Conservation (phyloP, 1,140 invertebrate genomes). For the Semibalanus balanoides region DNA sequence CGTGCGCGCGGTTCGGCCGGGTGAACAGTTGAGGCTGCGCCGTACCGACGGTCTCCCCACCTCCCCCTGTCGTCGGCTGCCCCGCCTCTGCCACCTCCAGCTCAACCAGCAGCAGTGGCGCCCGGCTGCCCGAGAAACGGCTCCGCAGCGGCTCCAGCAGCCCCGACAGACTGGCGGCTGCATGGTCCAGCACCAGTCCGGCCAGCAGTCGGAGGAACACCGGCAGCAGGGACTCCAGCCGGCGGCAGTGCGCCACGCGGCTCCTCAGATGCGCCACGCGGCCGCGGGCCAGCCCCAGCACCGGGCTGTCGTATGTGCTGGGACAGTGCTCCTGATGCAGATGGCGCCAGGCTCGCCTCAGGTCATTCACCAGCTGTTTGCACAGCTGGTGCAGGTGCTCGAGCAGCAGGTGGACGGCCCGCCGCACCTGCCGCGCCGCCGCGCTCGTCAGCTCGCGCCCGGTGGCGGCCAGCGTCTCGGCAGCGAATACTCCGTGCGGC, state of each 20-base stretch:
- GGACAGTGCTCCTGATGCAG: not conserved
- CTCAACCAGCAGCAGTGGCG: not conserved
- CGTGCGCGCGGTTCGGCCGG: too few species aligned
- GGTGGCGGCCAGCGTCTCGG: not conserved
- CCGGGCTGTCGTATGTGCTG: not conserved
- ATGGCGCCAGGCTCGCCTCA: not conserved
- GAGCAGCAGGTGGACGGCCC: not conserved
- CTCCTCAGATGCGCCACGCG: not conserved
- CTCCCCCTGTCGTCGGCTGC: too few species aligned
- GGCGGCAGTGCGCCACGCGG: not conserved
- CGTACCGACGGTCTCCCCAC: not conserved
- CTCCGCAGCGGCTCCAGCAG: not conserved
- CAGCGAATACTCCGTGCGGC: not conserved
- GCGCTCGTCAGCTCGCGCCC: not conserved
- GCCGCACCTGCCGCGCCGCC: not conserved
- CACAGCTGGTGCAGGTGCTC: not conserved
- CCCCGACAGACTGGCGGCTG: not conserved
- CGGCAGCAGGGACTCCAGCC: not conserved
- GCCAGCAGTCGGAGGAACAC: not conserved
- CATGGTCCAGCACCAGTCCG: not conserved
- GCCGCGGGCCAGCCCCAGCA: not conserved
- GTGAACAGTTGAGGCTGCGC: not conserved
- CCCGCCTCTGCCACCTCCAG: too few species aligned
- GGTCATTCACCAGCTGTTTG: not conserved
- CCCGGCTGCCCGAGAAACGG: not conserved